phyloP scores from a whole-genome alignment of 2,113 vertebrate species.

The Gambusia holbrooki region DNA sequence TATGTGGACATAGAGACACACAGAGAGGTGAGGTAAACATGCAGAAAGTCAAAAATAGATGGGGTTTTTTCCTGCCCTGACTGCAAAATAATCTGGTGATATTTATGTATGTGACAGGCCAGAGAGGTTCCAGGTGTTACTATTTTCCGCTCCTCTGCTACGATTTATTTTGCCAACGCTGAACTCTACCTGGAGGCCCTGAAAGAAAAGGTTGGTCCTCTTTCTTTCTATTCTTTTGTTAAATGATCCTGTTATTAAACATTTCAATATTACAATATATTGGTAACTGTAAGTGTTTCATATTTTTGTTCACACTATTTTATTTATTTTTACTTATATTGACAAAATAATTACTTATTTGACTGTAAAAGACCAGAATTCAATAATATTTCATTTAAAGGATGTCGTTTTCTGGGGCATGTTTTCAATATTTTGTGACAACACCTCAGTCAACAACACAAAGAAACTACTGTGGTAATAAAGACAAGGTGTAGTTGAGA shows the following conservation, averaged over 20 bases:
- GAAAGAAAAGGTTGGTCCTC: conserved; percentile 85
- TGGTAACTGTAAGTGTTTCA: neutral
- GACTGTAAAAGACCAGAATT: neutral
- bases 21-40: conserved; percentile 78
- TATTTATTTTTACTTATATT: neutral
- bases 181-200: conserved; percentile 90
- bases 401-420: neutral
- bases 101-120: conserved; percentile 76
- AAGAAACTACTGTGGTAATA: neutral
- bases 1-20: conserved; percentile 89
- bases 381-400: neutral
- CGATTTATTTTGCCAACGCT: conserved; percentile 95
- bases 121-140: conserved; percentile 89
- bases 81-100: neutral
- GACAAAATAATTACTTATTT: neutral
- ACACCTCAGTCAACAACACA: neutral
- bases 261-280: neutral
- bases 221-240: neutral
- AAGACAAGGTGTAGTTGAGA: neutral
- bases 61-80: neutral
- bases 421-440: neutral
- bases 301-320: neutral
- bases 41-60: neutral
- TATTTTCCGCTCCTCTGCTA: conserved; percentile 92
- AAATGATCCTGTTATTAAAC: neutral